phyloP scores from a whole-genome alignment of 2,797 vertebrate genomes.

The Poeciliopsis presidionis region DNA sequence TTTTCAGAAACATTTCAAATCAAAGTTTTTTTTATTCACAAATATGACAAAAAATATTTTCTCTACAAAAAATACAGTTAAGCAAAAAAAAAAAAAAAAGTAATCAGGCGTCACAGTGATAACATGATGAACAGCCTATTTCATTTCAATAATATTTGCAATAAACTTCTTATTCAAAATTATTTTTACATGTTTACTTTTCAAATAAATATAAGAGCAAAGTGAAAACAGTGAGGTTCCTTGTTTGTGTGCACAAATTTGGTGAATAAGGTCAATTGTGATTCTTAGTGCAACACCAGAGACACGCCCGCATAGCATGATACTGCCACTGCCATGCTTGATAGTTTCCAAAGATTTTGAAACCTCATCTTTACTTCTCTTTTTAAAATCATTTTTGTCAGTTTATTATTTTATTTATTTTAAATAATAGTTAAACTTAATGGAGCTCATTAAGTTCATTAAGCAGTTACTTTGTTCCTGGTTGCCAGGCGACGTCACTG shows the following conservation, averaged over 20 bases:
- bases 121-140: too few species aligned
- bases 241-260: neutral
- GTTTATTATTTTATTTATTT: neutral
- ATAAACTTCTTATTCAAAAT: too few species aligned
- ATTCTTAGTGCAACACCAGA: neutral
- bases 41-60: neutral
- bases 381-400: neutral
- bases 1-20: neutral
- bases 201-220: neutral
- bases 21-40: neutral
- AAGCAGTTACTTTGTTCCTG: neutral
- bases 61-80: neutral
- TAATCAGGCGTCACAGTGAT: too few species aligned
- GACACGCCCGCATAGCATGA: neutral
- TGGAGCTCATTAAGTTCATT: neutral
- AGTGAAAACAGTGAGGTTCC: neutral
- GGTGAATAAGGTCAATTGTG: neutral
- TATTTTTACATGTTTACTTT: neutral
- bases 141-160: too few species aligned
- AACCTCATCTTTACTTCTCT: neutral
- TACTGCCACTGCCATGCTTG: neutral
- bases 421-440: neutral
- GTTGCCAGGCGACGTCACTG: neutral
- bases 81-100: neutral
- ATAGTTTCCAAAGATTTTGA: neutral